Base-by-base conservation (phyloP, 2,888 invertebrate genomes). In the Melinaea marsaeus region DNA sequence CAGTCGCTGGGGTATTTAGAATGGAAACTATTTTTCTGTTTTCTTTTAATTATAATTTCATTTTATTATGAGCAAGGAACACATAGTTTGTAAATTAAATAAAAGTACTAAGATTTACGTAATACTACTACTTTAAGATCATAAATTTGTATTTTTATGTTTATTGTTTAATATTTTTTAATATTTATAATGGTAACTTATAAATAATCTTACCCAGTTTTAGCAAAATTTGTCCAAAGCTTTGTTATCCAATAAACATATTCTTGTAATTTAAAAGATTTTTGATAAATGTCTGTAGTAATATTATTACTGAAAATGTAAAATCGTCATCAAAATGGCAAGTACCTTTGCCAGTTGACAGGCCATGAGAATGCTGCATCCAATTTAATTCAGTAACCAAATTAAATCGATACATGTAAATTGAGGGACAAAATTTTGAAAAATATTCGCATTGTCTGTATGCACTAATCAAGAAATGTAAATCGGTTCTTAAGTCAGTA, bases 241-340 rank as follows among this genome's bases (percentile, higher is more conserved):
- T 22, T 22, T 22, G 22, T 22, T 22, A 22, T 22, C 22, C 22
- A 22, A 1, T 22, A 22, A 22, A 22, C 22, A 22, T 22, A 22
- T 22, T 22, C 22, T 22, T 22, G 22, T 22, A 22, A 22, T 22
- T 22, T 22, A 22, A 22, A 22, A 22, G 22, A 22, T 22, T 22
- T 22, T 1, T 71, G 69, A 32, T 83, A 83, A n/a, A 71, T 66
- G 54, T 81, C 77, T 57, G 78, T 75, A 37, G 76, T 78, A 0
- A 65, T 58, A 7, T 75, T 71, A 4, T 78, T 75, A 58, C 79
- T 82, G 60, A 87, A 88, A 42, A 82, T 57, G 65, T 87, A 87
- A 47, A 77, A 45, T 86, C 2, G 0, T 88, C 88, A 62, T 89
- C 89, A 2, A 79, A 82, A 55, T 89, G 88, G 11, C 77, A 73